Percentiles rank a stretch among this genome's conserved stretches.
phyloP scores from a whole-genome alignment of 2,888 invertebrate genomes.

The Melanostoma scalare region DNA sequence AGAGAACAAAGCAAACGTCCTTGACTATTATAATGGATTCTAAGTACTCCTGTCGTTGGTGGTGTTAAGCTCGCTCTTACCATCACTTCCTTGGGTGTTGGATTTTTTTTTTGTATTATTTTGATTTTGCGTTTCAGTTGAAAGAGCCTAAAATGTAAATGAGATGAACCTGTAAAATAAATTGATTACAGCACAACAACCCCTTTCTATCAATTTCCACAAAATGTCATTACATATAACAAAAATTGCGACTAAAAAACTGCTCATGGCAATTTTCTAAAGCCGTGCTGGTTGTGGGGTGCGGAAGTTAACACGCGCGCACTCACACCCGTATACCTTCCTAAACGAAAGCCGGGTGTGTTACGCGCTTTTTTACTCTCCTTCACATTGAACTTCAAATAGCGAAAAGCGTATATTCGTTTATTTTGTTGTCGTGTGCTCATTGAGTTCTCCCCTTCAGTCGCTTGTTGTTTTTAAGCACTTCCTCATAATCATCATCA shows the following conservation, averaged over 20 bases:
- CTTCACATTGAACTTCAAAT: constrained; percentile 71
- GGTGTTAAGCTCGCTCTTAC: not conserved
- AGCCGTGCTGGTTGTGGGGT: not conserved
- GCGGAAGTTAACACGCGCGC: constrained; percentile 59
- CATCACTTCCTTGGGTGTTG: too few relatives aligned
- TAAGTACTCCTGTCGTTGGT: not conserved
- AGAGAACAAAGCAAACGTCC: constrained; percentile 6
- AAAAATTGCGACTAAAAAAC: too few relatives aligned
- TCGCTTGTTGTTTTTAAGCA: not conserved
- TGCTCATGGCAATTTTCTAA: too few relatives aligned
- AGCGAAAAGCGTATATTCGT: constrained; percentile 54
- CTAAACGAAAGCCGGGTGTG: constrained; percentile 17
- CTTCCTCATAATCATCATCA: constrained; percentile 11
- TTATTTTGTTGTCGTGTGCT: constrained; percentile 19
- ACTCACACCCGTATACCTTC: constrained; percentile 50
- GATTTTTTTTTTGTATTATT: too few relatives aligned
- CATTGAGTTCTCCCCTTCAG: not conserved
- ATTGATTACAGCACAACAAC: constrained; percentile 34
- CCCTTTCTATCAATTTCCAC: too few relatives aligned
- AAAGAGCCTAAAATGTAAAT: constrained; percentile 41
- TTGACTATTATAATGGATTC: constrained; percentile 21
- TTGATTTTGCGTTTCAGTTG: not conserved
- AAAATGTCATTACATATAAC: too few relatives aligned
- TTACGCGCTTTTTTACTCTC: constrained; percentile 43
- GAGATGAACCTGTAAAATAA: constrained; percentile 47